Percentiles rank a stretch among this genome's conserved stretches.
phyloP scores from a whole-genome alignment of 2,797 vertebrate genomes.

The Hephaestus fuliginosus region DNA sequence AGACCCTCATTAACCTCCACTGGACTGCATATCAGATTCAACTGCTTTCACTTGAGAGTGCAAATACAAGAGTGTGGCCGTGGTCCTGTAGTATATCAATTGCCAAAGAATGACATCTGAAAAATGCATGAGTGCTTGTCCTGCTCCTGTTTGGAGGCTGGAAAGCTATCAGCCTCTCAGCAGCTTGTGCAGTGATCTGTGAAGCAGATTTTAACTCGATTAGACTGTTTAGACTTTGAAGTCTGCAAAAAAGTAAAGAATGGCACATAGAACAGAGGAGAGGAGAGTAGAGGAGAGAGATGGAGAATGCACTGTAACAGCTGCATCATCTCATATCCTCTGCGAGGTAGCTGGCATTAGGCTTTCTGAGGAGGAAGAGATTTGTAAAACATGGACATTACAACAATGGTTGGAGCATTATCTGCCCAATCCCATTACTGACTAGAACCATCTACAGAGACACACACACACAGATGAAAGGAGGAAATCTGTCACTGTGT shows the following conservation, averaged over 20 bases:
- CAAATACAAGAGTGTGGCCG: conserved; percentile 24
- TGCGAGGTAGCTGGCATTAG: conserved; percentile 55
- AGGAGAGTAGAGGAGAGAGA: conserved; percentile 25
- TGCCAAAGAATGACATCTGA: conserved; percentile 38
- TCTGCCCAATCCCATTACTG: conserved; percentile 81
- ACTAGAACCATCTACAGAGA: conserved; percentile 57
- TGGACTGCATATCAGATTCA: conserved; percentile 33
- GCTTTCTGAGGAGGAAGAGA: conserved; percentile 67
- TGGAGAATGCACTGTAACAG: conserved; percentile 41
- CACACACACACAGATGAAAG: conserved; percentile 52
- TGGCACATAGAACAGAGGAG: conserved; percentile 18
- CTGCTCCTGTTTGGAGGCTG: conserved; percentile 26
- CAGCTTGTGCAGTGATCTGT: conserved; percentile 38
- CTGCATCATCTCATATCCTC: conserved; percentile 58
- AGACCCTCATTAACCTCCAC: conserved; percentile 57
- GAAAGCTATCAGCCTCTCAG: conserved; percentile 21
- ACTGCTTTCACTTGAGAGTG: conserved; percentile 31
- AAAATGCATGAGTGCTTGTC: conserved; percentile 44
- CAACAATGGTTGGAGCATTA: conserved; percentile 76
- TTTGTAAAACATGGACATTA: conserved; percentile 83
- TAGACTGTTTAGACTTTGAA: conserved; percentile 54
- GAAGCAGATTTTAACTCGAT: conserved; percentile 58
- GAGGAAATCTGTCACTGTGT: conserved; percentile 49
- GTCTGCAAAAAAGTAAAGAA: conserved; percentile 26
- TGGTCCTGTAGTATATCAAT: conserved; percentile 30